Base-by-base conservation (phyloP, 2,888 invertebrate genomes). In the Dioctria rufipes region DNA sequence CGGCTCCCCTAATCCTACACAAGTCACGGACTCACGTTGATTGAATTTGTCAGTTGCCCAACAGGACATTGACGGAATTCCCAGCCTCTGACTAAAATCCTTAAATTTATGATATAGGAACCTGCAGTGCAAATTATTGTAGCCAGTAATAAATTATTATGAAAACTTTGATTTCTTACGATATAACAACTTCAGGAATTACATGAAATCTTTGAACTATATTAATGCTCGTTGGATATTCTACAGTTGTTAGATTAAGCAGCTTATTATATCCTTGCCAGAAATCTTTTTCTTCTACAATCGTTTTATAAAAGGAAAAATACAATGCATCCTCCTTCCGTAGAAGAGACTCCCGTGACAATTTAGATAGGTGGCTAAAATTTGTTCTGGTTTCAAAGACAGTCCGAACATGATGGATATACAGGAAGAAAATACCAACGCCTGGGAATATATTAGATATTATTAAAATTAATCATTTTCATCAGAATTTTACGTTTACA, bases 241-340 rank as follows among this genome's bases (percentile, higher is more conserved):
- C 96, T 0, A 96, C 95, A 39, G 93, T 88, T 84, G 94, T 93
- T 85, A 96, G 95, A 82, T 93, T 91, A 87, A 93, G 92, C 0
- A 94, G 86, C 83, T 91, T 91, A 0, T 91, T 86, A 69, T 95
- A 89, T 0, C 95, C 95, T 0, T 91, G 87, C 85, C 88, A 84
- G 87, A 94, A 89, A 85, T 92, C 88, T 25, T 91, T 89, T 82
- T 95, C 91, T 82, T 94, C 93, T 0, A 94, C 92, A 67, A 97
- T 90, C 0, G 93, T 94, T 86, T 97, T 97, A 88, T 94, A 97
- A 87, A 95, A 97, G 0, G 95, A 95, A 87, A 95, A 97, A 87
- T 97, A 97, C 85, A 97, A 92, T 0, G 96, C 96, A 94, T 96
- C 95, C 89, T 97, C 97, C 2, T 96, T 95, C 2, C 95, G 90